Evolutionary conservation across 2,797 vertebrate species (phyloP).

Genomic region (Coracias cyanogaster): DNA sequence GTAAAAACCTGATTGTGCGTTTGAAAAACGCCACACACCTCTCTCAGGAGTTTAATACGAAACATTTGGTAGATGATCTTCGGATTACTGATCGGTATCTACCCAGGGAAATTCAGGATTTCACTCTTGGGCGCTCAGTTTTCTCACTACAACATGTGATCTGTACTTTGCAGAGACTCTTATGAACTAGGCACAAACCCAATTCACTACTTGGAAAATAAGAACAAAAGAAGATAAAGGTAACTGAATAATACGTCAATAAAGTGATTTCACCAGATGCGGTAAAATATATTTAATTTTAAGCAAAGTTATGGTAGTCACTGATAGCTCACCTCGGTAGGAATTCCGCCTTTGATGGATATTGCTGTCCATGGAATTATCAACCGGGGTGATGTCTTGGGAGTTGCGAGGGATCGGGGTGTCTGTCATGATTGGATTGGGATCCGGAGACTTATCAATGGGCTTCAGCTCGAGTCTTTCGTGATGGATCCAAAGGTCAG

Average conservation of each 20-base stretch:
- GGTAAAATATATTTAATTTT: neutral
- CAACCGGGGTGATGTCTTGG: constrained; percentile 95
- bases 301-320: neutral
- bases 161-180: neutral
- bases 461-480: constrained; percentile 98
- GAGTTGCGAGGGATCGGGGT: constrained; percentile 96
- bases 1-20: neutral
- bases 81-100: neutral
- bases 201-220: neutral
- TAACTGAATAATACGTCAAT: neutral
- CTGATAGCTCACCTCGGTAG: constrained; percentile 86
- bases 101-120: neutral
- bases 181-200: neutral
- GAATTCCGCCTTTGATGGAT: constrained; percentile 95
- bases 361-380: constrained; percentile 90
- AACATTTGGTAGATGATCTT: neutral
- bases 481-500: constrained; percentile 98
- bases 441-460: constrained; percentile 96
- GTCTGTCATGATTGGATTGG: constrained; percentile 97
- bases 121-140: neutral
- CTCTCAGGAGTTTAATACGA: neutral
- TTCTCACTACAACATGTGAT: neutral
- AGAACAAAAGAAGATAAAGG: neutral
- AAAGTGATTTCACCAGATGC: neutral
- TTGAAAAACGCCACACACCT: neutral